phyloP scores from a whole-genome alignment of 2,888 invertebrate species.

The Amiota minor region DNA sequence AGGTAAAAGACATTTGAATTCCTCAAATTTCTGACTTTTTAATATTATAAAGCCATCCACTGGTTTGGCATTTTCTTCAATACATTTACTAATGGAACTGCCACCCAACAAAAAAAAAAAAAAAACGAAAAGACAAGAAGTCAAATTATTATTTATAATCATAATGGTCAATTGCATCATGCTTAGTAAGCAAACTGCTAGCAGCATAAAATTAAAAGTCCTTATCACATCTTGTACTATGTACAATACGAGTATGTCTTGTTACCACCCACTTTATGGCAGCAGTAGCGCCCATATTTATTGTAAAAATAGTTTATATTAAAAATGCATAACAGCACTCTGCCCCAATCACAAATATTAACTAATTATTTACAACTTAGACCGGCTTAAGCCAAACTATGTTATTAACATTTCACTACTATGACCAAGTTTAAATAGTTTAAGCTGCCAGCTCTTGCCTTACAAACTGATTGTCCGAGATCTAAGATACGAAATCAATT shows the following conservation, averaged over 20 bases:
- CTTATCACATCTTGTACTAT: slow-evolving; percentile 12
- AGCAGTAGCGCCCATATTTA: not conserved
- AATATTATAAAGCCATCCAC: slow-evolving; percentile 13
- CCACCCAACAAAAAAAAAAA: not conserved
- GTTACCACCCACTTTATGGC: slow-evolving; percentile 14
- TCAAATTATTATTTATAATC: not conserved
- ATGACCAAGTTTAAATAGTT: too few relatives aligned
- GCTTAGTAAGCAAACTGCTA: not conserved
- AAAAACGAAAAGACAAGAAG: not conserved
- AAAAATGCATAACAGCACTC: slow-evolving; percentile 12
- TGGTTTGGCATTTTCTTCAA: not conserved
- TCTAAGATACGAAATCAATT: not conserved
- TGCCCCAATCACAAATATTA: slow-evolving; percentile 1
- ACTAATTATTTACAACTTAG: slow-evolving; percentile 18
- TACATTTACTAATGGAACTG: not conserved
- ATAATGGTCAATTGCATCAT: slow-evolving; percentile 9
- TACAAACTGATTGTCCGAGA: not conserved
- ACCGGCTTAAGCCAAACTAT: not conserved
- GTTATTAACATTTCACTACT: too few relatives aligned
- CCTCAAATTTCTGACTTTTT: slow-evolving; percentile 18
- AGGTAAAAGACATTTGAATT: too few relatives aligned
- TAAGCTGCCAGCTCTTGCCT: not conserved
- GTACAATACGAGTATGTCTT: too few relatives aligned
- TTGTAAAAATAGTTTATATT: not conserved
- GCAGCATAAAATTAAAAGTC: slow-evolving; percentile 7